Conservation (phyloP, 2,888 invertebrate species). For the Anorthoa munda region DNA sequence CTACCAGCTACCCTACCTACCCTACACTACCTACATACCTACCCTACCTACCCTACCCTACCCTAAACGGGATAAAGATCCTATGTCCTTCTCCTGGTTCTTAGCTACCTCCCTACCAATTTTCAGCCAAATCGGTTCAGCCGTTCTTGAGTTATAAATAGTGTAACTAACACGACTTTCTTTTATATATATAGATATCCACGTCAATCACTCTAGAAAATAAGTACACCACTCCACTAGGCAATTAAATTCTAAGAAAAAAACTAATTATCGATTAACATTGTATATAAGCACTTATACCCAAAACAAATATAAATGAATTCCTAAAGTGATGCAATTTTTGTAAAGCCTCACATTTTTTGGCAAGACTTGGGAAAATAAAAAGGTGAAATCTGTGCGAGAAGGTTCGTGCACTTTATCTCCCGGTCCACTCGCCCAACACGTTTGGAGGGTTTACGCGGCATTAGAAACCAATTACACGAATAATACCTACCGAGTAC, state of each 20-base stretch:
- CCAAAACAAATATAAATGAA: constrained; percentile 19
- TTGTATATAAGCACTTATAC: neutral
- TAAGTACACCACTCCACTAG: neutral
- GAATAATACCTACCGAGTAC: constrained; percentile 83
- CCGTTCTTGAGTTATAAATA: no score
- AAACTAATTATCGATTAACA: neutral
- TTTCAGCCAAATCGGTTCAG: no score
- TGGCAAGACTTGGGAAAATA: constrained; percentile 54
- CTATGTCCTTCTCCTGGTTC: no score
- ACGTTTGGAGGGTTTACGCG: constrained; percentile 91
- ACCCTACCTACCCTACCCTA: no score
- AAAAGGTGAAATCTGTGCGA: constrained; percentile 73
- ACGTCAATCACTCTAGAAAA: neutral
- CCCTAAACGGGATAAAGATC: no score
- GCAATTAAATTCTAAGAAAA: neutral
- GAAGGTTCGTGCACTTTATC: constrained; percentile 86
- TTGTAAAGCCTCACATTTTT: constrained; percentile 42
- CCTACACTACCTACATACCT: no score
- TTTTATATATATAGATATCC: no score
- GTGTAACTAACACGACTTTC: no score
- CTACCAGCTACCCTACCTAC: no score
- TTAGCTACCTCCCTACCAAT: no score
- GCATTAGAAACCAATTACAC: constrained; percentile 91
- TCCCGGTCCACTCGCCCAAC: constrained; percentile 88
- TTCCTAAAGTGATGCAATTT: constrained; percentile 44